Conservation (phyloP, 2,113 vertebrate genomes). For the Cyanistes caeruleus region DNA sequence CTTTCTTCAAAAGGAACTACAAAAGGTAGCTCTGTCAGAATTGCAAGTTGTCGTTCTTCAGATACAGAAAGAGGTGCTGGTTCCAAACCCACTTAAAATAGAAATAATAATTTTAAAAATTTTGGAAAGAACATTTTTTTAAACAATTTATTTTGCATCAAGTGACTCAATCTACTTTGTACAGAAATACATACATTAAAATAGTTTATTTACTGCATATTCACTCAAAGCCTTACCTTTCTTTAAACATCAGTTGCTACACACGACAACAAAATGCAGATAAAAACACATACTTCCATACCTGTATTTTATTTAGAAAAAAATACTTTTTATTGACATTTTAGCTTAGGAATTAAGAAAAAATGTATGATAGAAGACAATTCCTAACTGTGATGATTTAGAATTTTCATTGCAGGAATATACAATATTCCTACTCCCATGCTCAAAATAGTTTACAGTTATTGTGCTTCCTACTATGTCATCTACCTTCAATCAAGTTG, state of each 20-base stretch:
- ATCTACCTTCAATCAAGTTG: not conserved
- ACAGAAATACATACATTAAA: not conserved
- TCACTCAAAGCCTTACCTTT: slow-evolving; percentile 5
- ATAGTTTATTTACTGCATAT: not conserved
- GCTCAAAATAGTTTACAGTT: not conserved
- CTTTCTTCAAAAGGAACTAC: slow-evolving; percentile 98
- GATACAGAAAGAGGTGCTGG: slow-evolving; percentile 94
- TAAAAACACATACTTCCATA: not conserved
- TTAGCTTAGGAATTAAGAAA: not conserved
- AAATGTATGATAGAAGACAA: not conserved
- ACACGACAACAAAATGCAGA: not conserved
- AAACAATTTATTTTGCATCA: not conserved
- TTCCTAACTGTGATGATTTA: not conserved
- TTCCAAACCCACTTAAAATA: slow-evolving; percentile 87
- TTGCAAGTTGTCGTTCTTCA: slow-evolving; percentile 93
- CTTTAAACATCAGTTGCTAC: not conserved
- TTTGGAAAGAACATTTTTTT: not conserved
- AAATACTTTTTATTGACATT: not conserved
- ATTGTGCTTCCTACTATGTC: not conserved
- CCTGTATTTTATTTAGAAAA: not conserved
- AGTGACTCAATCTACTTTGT: not conserved
- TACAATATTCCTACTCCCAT: not conserved
- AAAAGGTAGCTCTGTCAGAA: slow-evolving; percentile 96
- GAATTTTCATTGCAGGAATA: not conserved
- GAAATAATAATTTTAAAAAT: not conserved